phyloP scores from a whole-genome alignment of 1,140 invertebrate species.

The Drosophila mauritiana region DNA sequence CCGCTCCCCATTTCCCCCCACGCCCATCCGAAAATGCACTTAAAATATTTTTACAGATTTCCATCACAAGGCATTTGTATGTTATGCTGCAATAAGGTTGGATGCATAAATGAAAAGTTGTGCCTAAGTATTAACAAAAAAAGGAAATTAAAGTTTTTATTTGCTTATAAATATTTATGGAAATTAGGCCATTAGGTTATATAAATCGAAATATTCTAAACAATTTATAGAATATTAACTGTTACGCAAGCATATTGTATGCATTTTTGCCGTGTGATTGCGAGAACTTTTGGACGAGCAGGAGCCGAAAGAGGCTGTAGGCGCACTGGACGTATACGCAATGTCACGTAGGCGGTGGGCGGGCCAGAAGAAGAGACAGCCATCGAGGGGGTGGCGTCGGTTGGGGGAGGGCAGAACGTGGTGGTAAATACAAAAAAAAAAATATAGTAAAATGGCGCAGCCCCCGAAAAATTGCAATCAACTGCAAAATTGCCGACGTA shows the following conservation, averaged over 20 bases:
- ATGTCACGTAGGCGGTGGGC: conserved; percentile 57
- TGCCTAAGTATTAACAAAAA: too few relatives aligned
- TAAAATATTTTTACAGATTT: not conserved
- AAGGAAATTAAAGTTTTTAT: too few relatives aligned
- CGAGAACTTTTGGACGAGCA: conserved; percentile 1
- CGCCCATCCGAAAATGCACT: not conserved
- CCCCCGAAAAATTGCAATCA: conserved; percentile 82
- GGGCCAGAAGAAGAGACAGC: conserved; percentile 19
- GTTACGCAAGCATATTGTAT: not conserved
- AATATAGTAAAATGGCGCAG: conserved; percentile 56
- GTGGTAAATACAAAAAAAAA: conserved; percentile 17
- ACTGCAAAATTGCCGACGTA: conserved; percentile 84
- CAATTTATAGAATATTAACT: too few relatives aligned
- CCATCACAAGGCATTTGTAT: too few relatives aligned
- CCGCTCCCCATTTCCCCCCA: not conserved
- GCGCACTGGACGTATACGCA: conserved; percentile 78
- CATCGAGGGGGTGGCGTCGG: not conserved
- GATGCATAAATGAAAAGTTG: too few relatives aligned
- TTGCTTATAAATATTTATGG: too few relatives aligned
- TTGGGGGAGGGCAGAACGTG: not conserved
- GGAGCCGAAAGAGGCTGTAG: conserved; percentile 37
- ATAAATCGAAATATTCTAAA: too few relatives aligned
- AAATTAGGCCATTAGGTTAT: too few relatives aligned
- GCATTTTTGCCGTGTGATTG: not conserved
- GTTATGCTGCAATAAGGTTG: too few relatives aligned